These are phyloP conservation scores for Panopea generosa DNA, from an alignment of 2,888 invertebrate species.

Conservation along the genomic window DNA sequence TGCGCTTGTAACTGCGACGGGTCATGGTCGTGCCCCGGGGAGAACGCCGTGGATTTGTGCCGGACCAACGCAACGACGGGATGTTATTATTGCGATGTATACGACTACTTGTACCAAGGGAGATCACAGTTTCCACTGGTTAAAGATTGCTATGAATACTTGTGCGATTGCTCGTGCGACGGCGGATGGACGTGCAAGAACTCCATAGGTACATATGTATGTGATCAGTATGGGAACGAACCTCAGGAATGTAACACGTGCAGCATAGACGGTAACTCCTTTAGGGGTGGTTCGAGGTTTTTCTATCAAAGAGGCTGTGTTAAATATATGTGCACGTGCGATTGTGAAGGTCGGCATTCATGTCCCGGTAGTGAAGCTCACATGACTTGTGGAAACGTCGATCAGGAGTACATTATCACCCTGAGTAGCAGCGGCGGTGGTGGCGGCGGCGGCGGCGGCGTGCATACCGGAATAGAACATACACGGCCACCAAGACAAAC, in stretches of 20 bases:
- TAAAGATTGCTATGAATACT: conserved; percentile 71
- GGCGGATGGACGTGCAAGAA: conserved; percentile 73
- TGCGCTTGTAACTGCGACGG: conserved; percentile 74
- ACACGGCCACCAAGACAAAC: conserved; percentile 15
- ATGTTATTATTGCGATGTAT: conserved; percentile 69
- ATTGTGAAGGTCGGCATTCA: conserved; percentile 58
- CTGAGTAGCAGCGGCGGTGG: conserved; percentile 9
- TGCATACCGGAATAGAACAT: not conserved
- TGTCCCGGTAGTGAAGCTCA: conserved; percentile 54
- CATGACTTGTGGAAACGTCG: conserved; percentile 29
- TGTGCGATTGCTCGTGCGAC: conserved; percentile 76
- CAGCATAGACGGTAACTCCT: conserved; percentile 52
- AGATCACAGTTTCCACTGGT: conserved; percentile 69
- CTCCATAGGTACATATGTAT: conserved; percentile 38
- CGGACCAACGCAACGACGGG: conserved; percentile 58
- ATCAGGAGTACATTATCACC: conserved; percentile 4
- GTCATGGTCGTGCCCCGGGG: conserved; percentile 65
- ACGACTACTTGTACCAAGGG: conserved; percentile 66
- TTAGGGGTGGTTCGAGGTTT: conserved; percentile 55
- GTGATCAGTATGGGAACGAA: conserved; percentile 35
- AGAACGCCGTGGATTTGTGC: conserved; percentile 68
- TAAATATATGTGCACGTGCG: conserved; percentile 63
- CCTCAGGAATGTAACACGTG: conserved; percentile 55
- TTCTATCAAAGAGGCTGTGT: conserved; percentile 42
- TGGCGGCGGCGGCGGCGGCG: not conserved